Evolutionary conservation across 2,113 vertebrate genomes (phyloP).

Genomic region (Melozone crissalis): DNA sequence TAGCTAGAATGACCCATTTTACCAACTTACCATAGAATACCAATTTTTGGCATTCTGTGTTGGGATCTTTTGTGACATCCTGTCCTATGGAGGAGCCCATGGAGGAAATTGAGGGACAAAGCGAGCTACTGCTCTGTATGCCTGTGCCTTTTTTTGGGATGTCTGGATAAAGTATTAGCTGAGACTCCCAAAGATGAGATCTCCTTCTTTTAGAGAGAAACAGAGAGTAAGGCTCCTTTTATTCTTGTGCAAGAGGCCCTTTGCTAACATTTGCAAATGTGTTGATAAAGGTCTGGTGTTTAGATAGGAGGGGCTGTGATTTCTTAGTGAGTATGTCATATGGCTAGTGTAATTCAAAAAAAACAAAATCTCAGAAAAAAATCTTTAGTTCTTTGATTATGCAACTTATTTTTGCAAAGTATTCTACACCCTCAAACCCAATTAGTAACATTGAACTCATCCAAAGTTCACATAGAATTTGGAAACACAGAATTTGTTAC

Average conservation of each 20-base stretch:
- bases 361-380: background rate
- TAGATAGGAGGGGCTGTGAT: background rate
- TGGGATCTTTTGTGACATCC: background rate
- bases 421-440: background rate
- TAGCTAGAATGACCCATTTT: background rate
- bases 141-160: background rate
- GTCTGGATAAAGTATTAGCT: background rate
- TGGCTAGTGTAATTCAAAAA: background rate
- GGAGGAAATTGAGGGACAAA: background rate
- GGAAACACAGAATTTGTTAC: background rate
- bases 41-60: background rate
- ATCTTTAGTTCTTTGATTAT: background rate
- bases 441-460: background rate
- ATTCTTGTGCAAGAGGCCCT: background rate
- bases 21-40: background rate
- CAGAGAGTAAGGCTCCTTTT: background rate
- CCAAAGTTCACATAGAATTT: background rate
- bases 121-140: background rate
- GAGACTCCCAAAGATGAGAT: background rate
- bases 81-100: background rate
- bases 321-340: background rate
- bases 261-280: background rate
- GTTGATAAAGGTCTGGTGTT: background rate
- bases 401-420: background rate
- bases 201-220: background rate